These are phyloP conservation scores for Nanger granti DNA, from an alignment of 2,113 vertebrate genomes.

Conservation along the genomic window DNA sequence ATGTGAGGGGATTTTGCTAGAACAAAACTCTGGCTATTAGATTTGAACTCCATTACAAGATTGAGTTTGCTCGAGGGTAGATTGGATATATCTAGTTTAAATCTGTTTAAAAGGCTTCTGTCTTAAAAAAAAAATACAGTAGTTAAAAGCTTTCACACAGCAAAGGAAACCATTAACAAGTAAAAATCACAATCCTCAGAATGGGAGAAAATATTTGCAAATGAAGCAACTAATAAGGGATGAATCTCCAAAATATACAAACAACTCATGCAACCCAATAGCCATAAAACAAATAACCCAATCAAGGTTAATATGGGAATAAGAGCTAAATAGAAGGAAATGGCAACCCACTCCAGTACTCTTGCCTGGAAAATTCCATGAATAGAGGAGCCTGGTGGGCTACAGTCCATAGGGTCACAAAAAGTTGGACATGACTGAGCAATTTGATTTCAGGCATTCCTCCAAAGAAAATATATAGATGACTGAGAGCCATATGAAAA, in stretches of 20 bases:
- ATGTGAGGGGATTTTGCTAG: not conserved
- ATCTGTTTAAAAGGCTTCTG: not conserved
- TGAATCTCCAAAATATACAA: not conserved
- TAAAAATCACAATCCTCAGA: not conserved
- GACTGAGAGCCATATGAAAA: not conserved
- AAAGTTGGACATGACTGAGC: no score
- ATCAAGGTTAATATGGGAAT: not conserved
- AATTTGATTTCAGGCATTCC: not conserved
- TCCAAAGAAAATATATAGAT: not conserved
- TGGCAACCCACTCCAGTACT: no score
- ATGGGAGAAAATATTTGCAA: not conserved
- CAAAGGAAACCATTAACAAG: not conserved
- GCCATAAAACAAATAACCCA: not conserved
- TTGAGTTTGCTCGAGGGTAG: not conserved
- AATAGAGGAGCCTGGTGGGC: no score
- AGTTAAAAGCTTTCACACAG: not conserved
- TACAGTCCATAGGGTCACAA: no score
- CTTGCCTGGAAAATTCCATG: no score
- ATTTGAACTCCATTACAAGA: not conserved
- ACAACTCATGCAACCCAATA: not conserved
- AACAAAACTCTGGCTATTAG: not conserved
- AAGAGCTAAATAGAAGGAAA: not conserved
- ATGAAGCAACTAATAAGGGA: not conserved
- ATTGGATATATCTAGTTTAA: not conserved
- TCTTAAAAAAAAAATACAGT: not conserved